Evolutionary conservation across 1,140 invertebrate species (phyloP), one percentile per base, ranked within the genome.

Genomic region (Magallana gigas): DNA sequence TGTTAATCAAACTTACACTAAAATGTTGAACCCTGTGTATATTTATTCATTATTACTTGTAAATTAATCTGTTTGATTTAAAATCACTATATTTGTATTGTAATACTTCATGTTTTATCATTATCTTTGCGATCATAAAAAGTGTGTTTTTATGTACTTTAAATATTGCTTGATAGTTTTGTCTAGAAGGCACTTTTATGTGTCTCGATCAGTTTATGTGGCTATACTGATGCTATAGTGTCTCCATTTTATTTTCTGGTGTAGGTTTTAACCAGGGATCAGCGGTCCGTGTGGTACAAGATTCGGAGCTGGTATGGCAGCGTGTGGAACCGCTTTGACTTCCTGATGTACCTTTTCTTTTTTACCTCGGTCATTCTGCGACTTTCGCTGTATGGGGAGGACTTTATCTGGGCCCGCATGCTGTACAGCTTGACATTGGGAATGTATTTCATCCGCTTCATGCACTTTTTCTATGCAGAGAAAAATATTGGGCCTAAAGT

Each of bases 401-500:
- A 88, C 6, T 93, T 93, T 76, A 68, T 91, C 1, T 93, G 91
- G 88, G 92, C 90, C 3, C 88, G 92, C 8, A 90, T 92, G 18
- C 81, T 86, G 59, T 94, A 94, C 91, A 93, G 92, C 80, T 90
- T 93, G 56, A 93, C 93, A 0, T 86, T 94, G 18, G 89, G 88
- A 56, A 89, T 94, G 90, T 91, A 90, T 87, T 93, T 91, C 88
- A 85, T 95, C 18, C 83, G 94, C 16, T 91, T 92, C 80, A 92
- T 94, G 92, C 93, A 95, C 90, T 89, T 88, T 29, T 94, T 93
- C 90, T 94, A 91, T 87, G 92, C 92, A 0, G 90, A 92, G 85
- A 93, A 94, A 86, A 92, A 94, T 68, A 92, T 94, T 86, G 94
- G 94, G 64, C 94, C 94, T 11, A 94, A 94, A 90, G 93, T 94